phyloP scores from a whole-genome alignment of 2,797 vertebrate genomes.

The Spinus olivaceus region DNA sequence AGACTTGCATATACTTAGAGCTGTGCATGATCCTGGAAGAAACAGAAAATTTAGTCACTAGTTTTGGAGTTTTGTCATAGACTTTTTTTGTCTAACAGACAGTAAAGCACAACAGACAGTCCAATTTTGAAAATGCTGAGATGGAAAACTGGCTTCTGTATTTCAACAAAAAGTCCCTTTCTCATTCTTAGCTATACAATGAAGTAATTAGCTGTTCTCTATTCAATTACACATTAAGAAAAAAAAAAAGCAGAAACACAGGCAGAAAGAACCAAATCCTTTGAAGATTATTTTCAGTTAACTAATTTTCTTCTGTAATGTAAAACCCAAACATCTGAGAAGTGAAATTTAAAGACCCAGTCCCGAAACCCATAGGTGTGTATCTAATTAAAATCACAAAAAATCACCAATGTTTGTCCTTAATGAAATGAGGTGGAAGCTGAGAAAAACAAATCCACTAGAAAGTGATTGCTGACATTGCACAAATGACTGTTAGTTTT shows the following conservation, averaged over 20 bases:
- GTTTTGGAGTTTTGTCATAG: background rate
- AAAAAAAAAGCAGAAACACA: background rate
- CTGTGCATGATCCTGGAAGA: background rate
- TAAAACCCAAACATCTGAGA: background rate
- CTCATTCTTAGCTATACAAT: background rate
- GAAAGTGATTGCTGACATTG: background rate
- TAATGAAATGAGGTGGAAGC: background rate
- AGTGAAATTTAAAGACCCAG: background rate
- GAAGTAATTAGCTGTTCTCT: background rate
- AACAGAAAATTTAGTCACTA: background rate
- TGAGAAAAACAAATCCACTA: background rate
- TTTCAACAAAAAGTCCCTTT: background rate
- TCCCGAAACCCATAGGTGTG: background rate
- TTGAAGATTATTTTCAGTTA: constrained; percentile 22
- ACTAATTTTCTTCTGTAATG: background rate
- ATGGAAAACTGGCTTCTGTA: background rate
- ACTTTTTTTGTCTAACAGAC: background rate
- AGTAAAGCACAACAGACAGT: background rate
- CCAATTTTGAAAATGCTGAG: background rate
- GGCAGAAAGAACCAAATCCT: background rate
- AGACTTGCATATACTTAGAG: background rate
- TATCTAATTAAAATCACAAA: background rate
- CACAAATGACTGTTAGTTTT: background rate
- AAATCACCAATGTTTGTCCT: background rate
- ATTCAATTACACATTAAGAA: background rate